phyloP scores from a whole-genome alignment of 2,888 invertebrate species.

The Bedellia somnulentella region DNA sequence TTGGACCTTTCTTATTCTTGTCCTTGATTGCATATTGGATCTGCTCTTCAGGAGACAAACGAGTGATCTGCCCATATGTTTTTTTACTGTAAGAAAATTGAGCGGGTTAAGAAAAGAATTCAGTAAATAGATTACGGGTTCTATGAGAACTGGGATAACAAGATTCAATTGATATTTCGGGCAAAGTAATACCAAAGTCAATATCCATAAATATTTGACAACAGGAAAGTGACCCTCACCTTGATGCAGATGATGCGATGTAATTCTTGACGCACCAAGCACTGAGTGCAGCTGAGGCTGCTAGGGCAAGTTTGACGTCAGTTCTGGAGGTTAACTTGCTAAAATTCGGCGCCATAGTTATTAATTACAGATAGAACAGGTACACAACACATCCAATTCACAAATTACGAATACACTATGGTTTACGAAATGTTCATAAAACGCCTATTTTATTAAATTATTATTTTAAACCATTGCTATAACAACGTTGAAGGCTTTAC shows the following conservation, averaged over 20 bases:
- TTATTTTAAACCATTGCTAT: too few relatives aligned
- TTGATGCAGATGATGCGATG: too few relatives aligned
- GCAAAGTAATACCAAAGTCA: too few relatives aligned
- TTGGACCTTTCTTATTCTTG: slow-evolving; percentile 60
- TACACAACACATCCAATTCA: slow-evolving; percentile 1
- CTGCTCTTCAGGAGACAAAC: slow-evolving; percentile 65
- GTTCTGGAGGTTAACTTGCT: slow-evolving; percentile 75
- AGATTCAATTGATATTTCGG: too few relatives aligned
- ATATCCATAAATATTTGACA: too few relatives aligned
- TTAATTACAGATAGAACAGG: neutral
- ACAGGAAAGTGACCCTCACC: too few relatives aligned
- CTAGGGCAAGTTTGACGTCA: slow-evolving; percentile 64
- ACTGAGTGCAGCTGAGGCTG: slow-evolving; percentile 65
- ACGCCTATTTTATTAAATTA: too few relatives aligned
- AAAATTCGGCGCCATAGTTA: slow-evolving; percentile 71
- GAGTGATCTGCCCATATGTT: slow-evolving; percentile 7
- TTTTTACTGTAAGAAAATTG: slow-evolving; percentile 3
- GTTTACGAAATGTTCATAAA: too few relatives aligned
- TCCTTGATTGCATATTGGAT: slow-evolving; percentile 81
- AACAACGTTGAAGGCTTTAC: too few relatives aligned
- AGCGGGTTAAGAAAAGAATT: too few relatives aligned
- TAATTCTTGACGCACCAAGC: slow-evolving; percentile 60
- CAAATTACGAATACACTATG: slow-evolving; percentile 4
- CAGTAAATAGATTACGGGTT: too few relatives aligned
- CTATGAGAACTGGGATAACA: too few relatives aligned